Evolutionary conservation across 2,797 vertebrate species (phyloP).

Genomic region (Lepus oiostolus): DNA sequence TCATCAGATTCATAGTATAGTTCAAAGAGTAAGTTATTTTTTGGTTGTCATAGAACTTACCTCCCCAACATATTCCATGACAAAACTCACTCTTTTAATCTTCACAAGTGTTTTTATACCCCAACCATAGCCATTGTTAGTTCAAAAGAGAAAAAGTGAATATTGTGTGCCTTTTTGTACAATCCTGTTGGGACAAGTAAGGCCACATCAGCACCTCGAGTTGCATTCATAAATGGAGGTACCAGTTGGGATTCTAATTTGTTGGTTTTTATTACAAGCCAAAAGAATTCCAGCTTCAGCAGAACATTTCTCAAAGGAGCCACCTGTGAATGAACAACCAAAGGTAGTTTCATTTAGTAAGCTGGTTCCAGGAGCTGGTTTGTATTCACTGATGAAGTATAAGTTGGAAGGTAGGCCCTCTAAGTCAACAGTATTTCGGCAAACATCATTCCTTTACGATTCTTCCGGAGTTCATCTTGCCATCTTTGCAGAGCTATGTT

Average conservation of each 20-base stretch:
- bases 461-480: conserved; percentile 90
- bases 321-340: conserved; percentile 90
- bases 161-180: conserved; percentile 91
- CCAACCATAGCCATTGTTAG: conserved; percentile 91
- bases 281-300: conserved; percentile 90
- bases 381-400: conserved; percentile 91
- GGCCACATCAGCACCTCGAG: conserved; percentile 89
- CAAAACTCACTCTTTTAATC: conserved; percentile 91
- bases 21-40: conserved; percentile 92
- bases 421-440: conserved; percentile 91
- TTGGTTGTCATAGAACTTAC: conserved; percentile 91
- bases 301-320: conserved; percentile 90
- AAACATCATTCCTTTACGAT: conserved; percentile 90
- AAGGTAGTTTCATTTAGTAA: conserved; percentile 89
- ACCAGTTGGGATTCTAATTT: conserved; percentile 90
- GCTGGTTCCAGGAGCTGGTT: conserved; percentile 89
- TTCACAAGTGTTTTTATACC: conserved; percentile 92
- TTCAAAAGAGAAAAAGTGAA: conserved; percentile 92
- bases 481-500: conserved; percentile 90
- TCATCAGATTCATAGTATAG: conserved; percentile 92
- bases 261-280: conserved; percentile 90
- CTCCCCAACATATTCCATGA: conserved; percentile 93
- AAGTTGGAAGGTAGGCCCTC: conserved; percentile 90
- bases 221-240: conserved; percentile 92
- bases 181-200: conserved; percentile 90